phyloP scores from a whole-genome alignment of 2,113 vertebrate species.

The Oenanthe melanoleuca region DNA sequence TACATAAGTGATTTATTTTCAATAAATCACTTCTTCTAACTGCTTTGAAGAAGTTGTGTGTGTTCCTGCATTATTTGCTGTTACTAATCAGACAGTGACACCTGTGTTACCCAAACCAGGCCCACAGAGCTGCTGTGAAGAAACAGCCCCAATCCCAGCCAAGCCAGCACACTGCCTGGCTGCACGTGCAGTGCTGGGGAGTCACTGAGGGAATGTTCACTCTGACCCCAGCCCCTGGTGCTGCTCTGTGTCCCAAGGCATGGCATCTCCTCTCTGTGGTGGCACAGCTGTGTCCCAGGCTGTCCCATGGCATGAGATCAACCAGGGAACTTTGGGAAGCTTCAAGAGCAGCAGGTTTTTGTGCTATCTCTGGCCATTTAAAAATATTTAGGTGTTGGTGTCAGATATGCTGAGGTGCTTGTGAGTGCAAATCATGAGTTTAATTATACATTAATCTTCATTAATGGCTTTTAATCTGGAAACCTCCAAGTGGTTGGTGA shows the following conservation, averaged over 20 bases:
- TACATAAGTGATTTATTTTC: too few species aligned
- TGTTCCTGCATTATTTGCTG: too few species aligned
- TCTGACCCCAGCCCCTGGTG: not conserved
- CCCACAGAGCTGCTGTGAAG: not conserved
- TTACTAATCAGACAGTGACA: too few species aligned
- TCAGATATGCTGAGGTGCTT: not conserved
- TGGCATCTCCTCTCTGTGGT: not conserved
- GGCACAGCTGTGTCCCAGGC: not conserved
- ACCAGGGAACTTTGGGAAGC: not conserved
- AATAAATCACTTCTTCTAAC: too few species aligned
- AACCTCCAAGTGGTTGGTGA: not conserved
- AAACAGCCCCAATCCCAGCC: rapidly evolving
- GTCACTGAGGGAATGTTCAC: rapidly evolving
- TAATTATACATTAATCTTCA: not conserved
- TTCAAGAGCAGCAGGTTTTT: not conserved
- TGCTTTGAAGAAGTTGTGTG: too few species aligned
- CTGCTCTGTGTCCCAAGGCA: rapidly evolving
- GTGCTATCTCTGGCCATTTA: not conserved
- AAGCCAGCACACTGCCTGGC: not conserved
- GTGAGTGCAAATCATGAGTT: not conserved
- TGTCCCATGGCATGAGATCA: rapidly evolving
- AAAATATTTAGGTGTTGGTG: not conserved
- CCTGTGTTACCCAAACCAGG: not conserved
- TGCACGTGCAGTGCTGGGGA: rapidly evolving
- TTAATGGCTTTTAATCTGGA: not conserved